phyloP scores from a whole-genome alignment of 2,797 vertebrate genomes.

The Microchirus variegatus region DNA sequence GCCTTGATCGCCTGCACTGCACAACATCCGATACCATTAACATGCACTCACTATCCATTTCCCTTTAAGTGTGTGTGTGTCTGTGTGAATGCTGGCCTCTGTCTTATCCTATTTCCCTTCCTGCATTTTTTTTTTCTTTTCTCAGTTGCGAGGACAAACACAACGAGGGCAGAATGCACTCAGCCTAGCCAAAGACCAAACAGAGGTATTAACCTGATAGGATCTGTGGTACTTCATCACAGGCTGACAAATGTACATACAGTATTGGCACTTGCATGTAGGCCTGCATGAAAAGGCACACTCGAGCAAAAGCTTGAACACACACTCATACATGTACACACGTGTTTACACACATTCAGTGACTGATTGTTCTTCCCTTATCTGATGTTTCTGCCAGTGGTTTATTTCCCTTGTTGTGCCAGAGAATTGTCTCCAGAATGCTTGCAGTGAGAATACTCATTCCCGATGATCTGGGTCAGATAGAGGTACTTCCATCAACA shows the following conservation, averaged over 20 bases:
- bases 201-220: slow-evolving; percentile 63
- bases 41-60: slow-evolving; percentile 42
- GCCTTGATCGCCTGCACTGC: slow-evolving; percentile 30
- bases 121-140: slow-evolving; percentile 36
- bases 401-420: slow-evolving; percentile 64
- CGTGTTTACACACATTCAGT: slow-evolving; percentile 64
- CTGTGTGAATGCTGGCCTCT: slow-evolving; percentile 13
- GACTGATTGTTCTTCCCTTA: slow-evolving; percentile 74
- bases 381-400: slow-evolving; percentile 71
- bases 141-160: slow-evolving; percentile 45
- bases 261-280: slow-evolving; percentile 42
- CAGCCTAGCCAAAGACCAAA: slow-evolving; percentile 54
- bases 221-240: slow-evolving; percentile 61
- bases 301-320: not conserved
- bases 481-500: slow-evolving; percentile 59
- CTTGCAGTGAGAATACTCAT: slow-evolving; percentile 71
- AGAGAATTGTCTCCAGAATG: slow-evolving; percentile 68
- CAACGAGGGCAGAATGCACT: slow-evolving; percentile 51
- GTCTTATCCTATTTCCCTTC: slow-evolving; percentile 32
- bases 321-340: slow-evolving; percentile 21
- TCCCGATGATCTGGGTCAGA: slow-evolving; percentile 72
- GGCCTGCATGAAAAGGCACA: slow-evolving; percentile 19
- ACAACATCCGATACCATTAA: slow-evolving; percentile 62
- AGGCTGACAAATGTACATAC: slow-evolving; percentile 39
- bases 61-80: slow-evolving; percentile 6